Percentiles rank a stretch among this genome's conserved stretches.
phyloP scores from a whole-genome alignment of 2,797 vertebrate genomes.

The Serranus cabrilla region DNA sequence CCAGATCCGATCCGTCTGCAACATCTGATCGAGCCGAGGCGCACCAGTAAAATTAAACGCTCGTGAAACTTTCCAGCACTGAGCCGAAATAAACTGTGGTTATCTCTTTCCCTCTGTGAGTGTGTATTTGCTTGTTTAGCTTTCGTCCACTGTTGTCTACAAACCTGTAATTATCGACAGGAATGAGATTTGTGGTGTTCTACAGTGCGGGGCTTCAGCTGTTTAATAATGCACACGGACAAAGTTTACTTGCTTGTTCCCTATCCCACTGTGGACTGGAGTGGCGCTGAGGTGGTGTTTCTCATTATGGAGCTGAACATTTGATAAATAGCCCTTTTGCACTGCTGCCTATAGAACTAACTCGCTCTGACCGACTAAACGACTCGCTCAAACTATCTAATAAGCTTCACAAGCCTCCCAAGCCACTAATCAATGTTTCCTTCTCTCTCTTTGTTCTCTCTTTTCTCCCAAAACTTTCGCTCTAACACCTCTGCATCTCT shows the following conservation, averaged over 20 bases:
- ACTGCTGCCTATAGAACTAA: constrained; percentile 31
- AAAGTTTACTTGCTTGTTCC: constrained; percentile 17
- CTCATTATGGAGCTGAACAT: constrained; percentile 21
- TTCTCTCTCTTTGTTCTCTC: constrained; percentile 40
- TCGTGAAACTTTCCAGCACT: constrained; percentile 14
- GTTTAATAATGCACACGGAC: constrained; percentile 35
- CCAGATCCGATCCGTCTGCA: not conserved
- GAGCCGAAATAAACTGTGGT: not conserved
- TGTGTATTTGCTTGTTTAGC: not conserved
- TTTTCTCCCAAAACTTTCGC: constrained; percentile 36
- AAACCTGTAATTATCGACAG: constrained; percentile 21
- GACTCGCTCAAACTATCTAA: constrained; percentile 43
- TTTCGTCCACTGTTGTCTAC: not conserved
- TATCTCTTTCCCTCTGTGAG: not conserved
- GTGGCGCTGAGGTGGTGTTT: constrained; percentile 4
- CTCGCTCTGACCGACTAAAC: constrained; percentile 45
- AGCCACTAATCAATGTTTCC: constrained; percentile 67
- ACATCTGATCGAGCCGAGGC: constrained; percentile 2
- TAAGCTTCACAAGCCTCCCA: constrained; percentile 47
- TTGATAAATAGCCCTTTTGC: constrained; percentile 9
- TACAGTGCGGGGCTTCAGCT: constrained; percentile 2
- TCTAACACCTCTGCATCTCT: constrained; percentile 56
- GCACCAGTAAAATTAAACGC: constrained; percentile 5
- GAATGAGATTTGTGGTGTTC: constrained; percentile 14
- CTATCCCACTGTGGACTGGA: not conserved